A percentile compares a stretch with the other conserved stretches of the same genome.
Evolutionary conservation across 1,140 invertebrate genomes (phyloP).

Genomic region (Zophobas morio): DNA sequence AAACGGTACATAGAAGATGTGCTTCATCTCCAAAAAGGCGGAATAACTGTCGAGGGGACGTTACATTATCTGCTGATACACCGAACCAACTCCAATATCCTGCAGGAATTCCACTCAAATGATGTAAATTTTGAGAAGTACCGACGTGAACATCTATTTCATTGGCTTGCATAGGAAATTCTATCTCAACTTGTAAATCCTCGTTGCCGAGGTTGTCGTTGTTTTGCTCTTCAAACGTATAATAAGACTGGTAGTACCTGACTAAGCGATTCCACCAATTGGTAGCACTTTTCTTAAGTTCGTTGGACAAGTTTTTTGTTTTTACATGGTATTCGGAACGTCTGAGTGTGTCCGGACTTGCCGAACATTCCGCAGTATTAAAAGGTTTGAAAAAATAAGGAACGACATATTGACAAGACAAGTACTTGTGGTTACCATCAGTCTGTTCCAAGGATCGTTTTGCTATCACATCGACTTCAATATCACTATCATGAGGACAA

Average conservation of each 20-base stretch:
- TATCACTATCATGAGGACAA: constrained; percentile 51
- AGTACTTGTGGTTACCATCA: constrained; percentile 48
- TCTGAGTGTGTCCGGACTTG: constrained; percentile 49
- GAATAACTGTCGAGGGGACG: no score
- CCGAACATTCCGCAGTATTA: constrained; percentile 49
- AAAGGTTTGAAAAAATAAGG: constrained; percentile 41
- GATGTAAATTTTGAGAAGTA: constrained; percentile 27
- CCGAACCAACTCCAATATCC: no score
- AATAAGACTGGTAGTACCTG: constrained; percentile 17
- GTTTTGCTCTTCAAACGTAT: constrained; percentile 27
- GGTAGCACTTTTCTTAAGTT: constrained; percentile 42
- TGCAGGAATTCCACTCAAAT: no score
- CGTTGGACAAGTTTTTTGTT: constrained; percentile 51
- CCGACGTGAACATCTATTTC: constrained; percentile 44
- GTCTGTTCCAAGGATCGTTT: constrained; percentile 54
- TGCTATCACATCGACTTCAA: constrained; percentile 53
- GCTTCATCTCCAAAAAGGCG: no score
- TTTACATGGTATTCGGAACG: constrained; percentile 56
- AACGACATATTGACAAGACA: constrained; percentile 46
- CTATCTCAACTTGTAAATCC: constrained; percentile 37
- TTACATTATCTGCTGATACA: no score
- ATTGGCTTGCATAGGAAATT: constrained; percentile 42
- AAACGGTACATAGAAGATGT: no score
- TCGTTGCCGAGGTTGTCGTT: constrained; percentile 22
- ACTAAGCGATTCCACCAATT: constrained; percentile 31